These are phyloP conservation scores for Gari tellinella DNA, from an alignment of 2,888 invertebrate species.

Conservation along the genomic window DNA sequence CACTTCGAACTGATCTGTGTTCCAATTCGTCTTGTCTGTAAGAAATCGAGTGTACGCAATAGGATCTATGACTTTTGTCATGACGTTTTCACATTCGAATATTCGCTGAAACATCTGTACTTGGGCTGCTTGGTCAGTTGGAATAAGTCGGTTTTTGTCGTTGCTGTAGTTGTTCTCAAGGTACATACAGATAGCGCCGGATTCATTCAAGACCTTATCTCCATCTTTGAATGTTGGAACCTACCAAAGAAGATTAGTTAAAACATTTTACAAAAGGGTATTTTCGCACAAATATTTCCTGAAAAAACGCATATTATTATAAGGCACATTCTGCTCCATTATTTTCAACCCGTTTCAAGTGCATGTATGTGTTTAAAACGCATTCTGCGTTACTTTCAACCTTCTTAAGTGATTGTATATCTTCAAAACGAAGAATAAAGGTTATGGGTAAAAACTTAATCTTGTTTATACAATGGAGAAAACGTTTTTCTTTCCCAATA, in stretches of 20 bases:
- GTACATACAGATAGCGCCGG: slow-evolving; percentile 71
- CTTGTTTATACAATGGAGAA: too few relatives aligned
- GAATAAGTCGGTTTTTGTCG: slow-evolving; percentile 59
- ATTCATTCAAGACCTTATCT: slow-evolving; percentile 73
- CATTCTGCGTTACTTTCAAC: too few relatives aligned
- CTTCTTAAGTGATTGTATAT: too few relatives aligned
- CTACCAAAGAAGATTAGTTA: slow-evolving; percentile 60
- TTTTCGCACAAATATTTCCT: too few relatives aligned
- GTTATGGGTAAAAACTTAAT: too few relatives aligned
- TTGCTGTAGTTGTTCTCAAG: slow-evolving; percentile 62
- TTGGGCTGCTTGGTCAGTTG: slow-evolving; percentile 42
- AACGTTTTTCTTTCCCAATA: too few relatives aligned
- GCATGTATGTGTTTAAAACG: too few relatives aligned
- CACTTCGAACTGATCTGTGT: slow-evolving; percentile 7
- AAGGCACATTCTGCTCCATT: too few relatives aligned
- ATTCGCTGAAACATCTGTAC: slow-evolving; percentile 64
- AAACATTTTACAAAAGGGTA: not conserved
- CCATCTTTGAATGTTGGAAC: slow-evolving; percentile 76
- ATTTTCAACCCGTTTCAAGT: too few relatives aligned
- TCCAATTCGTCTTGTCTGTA: slow-evolving; percentile 38
- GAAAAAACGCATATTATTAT: too few relatives aligned
- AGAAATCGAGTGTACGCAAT: slow-evolving; percentile 9
- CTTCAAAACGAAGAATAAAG: too few relatives aligned
- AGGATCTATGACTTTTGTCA: slow-evolving; percentile 12
- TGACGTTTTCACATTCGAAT: slow-evolving; percentile 53